Percentiles rank a stretch among this genome's conserved stretches.
phyloP scores from a whole-genome alignment of 2,888 invertebrate species.

The Lapara coniferarum region DNA sequence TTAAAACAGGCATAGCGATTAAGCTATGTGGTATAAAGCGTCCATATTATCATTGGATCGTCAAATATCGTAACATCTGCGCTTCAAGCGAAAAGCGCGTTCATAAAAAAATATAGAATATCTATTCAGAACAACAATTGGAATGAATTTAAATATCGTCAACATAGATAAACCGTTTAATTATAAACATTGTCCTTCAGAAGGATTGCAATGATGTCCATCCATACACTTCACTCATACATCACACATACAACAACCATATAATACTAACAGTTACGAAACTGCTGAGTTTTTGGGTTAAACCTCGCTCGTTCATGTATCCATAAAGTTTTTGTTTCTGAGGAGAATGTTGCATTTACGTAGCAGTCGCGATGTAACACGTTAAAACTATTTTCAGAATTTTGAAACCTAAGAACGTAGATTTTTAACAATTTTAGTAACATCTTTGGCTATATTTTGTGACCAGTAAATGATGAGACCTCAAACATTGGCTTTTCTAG shows the following conservation, averaged over 20 bases:
- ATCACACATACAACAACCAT: constrained; percentile 3
- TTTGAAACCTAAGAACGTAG: too few relatives aligned
- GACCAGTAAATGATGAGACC: too few relatives aligned
- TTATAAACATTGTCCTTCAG: constrained; percentile 21
- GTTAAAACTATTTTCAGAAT: too few relatives aligned
- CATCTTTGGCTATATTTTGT: too few relatives aligned
- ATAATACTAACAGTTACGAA: constrained; percentile 15
- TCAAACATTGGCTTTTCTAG: too few relatives aligned
- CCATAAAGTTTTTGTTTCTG: not conserved
- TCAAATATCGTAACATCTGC: not conserved
- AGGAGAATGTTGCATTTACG: too few relatives aligned
- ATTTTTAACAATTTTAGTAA: too few relatives aligned
- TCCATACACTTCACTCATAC: not conserved
- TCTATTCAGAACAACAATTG: constrained; percentile 17
- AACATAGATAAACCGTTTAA: constrained; percentile 23
- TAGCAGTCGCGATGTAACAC: too few relatives aligned
- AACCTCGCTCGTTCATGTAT: constrained; percentile 28
- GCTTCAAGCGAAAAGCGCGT: not conserved
- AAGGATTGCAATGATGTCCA: constrained; percentile 23
- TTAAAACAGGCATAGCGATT: constrained; percentile 9
- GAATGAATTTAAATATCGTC: constrained; percentile 19
- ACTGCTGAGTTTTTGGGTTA: not conserved
- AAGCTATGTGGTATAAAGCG: constrained; percentile 9
- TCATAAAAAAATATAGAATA: constrained; percentile 17
- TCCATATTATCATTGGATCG: constrained; percentile 8